Evolutionary conservation across 2,113 vertebrate species (phyloP), one percentile per base, ranked within the genome.

Genomic region (Mystacornis crossleyi): DNA sequence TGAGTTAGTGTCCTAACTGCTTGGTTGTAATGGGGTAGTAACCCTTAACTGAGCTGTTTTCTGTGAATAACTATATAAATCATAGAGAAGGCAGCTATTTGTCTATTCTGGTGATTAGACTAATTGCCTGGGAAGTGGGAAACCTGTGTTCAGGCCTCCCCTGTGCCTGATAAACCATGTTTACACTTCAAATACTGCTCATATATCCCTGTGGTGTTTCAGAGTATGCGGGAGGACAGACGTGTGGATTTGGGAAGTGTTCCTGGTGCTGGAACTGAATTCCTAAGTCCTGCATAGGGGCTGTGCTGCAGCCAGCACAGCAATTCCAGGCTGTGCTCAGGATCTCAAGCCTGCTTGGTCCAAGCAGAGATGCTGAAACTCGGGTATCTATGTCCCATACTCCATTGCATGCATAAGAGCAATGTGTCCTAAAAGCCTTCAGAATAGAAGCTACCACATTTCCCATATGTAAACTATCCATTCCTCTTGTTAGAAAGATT

Each of bases 31-130:
- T 45, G 53, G 61, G 80, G 53, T 48, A 86, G 66, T 92, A 94
- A 89, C 64, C 73, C 66, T 90, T 91, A 94, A 96, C 50, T 88
- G 73, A 96, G 78, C 31, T 40, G 74, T 82, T 97, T 93, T 79
- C 61, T 88, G 53, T 64, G 74, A 92, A 67, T 82, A 82, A 90
- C 66, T 92, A 26, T 48, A 80, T 83, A 95, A 89, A 91, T 94
- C 78, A 85, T 45, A 80, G 21, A 67, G 78, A 87, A 90, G 79
- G 71, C 92, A 94, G 66, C 45, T 86, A 90, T 96, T 97, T 88
- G n/a, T 91, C 92, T 95, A 36, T 60, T 81, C 70, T 75, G 53
- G n/a, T 80, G 81, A 90, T 95, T 82, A 90, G 61, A 31, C 65
- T 93, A 95, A 91, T 87, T 31, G 0, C 36, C 65, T 87, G 81